Evolutionary conservation across 37 sponge, comb jelly and placozoan species (phyloP).

Genomic region (Haliclona indistincta): DNA sequence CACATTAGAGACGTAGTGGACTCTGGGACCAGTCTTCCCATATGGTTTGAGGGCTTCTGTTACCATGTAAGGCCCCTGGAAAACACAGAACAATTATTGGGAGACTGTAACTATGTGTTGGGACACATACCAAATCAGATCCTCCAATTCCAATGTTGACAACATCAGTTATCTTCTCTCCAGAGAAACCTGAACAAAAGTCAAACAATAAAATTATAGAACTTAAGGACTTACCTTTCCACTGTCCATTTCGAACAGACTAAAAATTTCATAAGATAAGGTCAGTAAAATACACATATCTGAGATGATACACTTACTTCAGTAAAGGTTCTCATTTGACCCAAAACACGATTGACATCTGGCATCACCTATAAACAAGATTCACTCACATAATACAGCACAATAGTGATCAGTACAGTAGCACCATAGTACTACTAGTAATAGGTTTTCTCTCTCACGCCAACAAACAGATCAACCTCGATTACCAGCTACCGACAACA

Average conservation of each 20-base stretch:
- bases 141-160: constrained; percentile 99
- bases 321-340: constrained; percentile 87
- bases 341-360: constrained; percentile 91
- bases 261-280: constrained; percentile 10
- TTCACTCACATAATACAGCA: background rate
- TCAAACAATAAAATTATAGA: background rate
- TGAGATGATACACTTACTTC: constrained; percentile 41
- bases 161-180: constrained; percentile 96
- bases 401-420: too few relatives aligned
- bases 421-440: too few relatives aligned
- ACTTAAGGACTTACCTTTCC: constrained; percentile 80
- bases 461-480: background rate
- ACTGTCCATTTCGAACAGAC: constrained; percentile 90
- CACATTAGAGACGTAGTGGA: constrained; percentile 97
- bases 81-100: background rate
- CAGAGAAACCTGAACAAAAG: constrained; percentile 68
- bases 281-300: background rate
- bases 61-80: constrained; percentile 96
- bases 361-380: constrained; percentile 65
- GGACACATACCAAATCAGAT: constrained; percentile 85
- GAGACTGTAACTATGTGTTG: background rate
- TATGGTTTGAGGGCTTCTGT: constrained; percentile 98
- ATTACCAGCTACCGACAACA: too few relatives aligned
- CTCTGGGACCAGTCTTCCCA: constrained; percentile 75
- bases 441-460: too few relatives aligned